Base-by-base conservation (phyloP, 2,888 invertebrate species). In the Alentia gelatinosa region DNA sequence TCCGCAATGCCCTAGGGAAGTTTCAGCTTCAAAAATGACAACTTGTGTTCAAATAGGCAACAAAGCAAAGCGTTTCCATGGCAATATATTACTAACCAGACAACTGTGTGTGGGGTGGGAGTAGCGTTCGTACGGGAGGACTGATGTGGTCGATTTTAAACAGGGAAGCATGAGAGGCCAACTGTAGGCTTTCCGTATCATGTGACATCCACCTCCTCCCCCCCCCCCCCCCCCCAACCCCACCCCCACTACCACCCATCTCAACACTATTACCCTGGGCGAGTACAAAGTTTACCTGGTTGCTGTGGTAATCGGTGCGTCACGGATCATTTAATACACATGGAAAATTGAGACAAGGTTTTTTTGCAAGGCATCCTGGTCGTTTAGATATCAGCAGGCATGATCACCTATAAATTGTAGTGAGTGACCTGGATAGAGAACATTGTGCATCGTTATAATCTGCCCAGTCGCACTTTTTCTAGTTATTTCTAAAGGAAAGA, bases 271-370 rank as follows among this genome's bases (percentile, higher is more conserved):
- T 26, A 74, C 74, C 33, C 30, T 3, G n/a, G n/a, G 74, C 74
- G n/a, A n/a, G n/a, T n/a, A n/a, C 74, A 26, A 33, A 33, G 26
- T 74, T 4, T n/a, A 26, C 30, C n/a, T 26, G 3, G 79, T 79
- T 79, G 39, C 79, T 39, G 39, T 37, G 79, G 79, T 35, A 37
- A 79, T 79, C 37, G 79, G 37, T 39, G 79, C 79, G 79, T 79
- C 79, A 79, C 23, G 79, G 37, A 23, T 26, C 79, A 79, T 79
- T 74, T 5, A 35, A 23, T 39, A 79, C 35, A 68, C 79, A 35
- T 79, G 79, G 15, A 35, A 23, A 33, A 35, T 30, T 5, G 4
- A 75, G 5, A 23, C 33, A 30, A 33, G 79, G 26, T 26, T 4
- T 15, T 74, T 1, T 15, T 5, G 74, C 1, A 26, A 15, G 74